Percentiles rank a stretch among this genome's conserved stretches.
These are phyloP conservation scores for Latrodectus hesperus DNA, from an alignment of 2,888 invertebrate genomes.

Conservation along the genomic window DNA sequence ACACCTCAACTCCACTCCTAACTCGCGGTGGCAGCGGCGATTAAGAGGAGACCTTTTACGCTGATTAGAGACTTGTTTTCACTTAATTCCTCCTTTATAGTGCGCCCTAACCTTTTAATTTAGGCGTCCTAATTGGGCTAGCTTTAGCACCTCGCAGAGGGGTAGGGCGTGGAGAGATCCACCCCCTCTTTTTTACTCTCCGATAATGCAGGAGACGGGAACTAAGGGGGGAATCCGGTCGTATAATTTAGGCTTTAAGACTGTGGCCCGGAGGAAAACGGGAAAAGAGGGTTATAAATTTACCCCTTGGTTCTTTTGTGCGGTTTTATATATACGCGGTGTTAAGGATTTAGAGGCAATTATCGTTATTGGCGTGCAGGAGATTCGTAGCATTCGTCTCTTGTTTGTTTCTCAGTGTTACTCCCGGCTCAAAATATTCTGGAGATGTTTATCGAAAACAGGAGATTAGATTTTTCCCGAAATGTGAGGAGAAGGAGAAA, in stretches of 20 bases:
- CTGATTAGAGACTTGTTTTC: constrained; percentile 70
- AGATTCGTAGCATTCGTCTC: constrained; percentile 35
- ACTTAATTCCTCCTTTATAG: constrained; percentile 69
- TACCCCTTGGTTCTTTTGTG: constrained; percentile 52
- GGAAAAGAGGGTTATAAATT: constrained; percentile 62
- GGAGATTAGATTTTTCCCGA: constrained; percentile 27
- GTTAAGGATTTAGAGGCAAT: constrained; percentile 65
- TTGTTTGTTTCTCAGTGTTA: constrained; percentile 17
- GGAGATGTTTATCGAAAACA: constrained; percentile 28
- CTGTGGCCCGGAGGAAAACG: constrained; percentile 31
- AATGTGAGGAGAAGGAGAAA: neutral
- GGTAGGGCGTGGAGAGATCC: neutral
- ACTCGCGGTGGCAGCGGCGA: constrained; percentile 67
- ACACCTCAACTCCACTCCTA: constrained; percentile 64
- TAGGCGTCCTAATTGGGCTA: constrained; percentile 67
- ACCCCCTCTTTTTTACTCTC: neutral
- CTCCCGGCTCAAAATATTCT: neutral
- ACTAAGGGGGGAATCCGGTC: constrained; percentile 1
- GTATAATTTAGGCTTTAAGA: constrained; percentile 58
- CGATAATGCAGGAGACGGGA: constrained; percentile 37
- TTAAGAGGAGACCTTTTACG: constrained; percentile 69
- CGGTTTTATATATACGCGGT: constrained; percentile 54
- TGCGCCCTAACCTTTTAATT: constrained; percentile 69
- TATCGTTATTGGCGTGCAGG: constrained; percentile 64
- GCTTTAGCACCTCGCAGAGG: constrained; percentile 46